phyloP scores from a whole-genome alignment of 2,888 invertebrate species.

The Orchesella flavescens region DNA sequence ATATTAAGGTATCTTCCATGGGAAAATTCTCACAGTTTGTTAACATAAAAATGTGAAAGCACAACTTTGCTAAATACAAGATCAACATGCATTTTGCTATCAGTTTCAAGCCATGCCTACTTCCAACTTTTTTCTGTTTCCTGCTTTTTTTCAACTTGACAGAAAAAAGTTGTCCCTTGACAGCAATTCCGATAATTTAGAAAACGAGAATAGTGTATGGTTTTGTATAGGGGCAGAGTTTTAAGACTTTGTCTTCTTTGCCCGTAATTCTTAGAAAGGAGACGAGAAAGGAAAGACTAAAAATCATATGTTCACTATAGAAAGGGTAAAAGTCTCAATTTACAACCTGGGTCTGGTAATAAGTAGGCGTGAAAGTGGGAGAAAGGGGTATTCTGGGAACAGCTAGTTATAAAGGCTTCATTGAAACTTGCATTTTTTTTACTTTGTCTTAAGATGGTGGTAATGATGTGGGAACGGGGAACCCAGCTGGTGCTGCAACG shows the following conservation, averaged over 20 bases:
- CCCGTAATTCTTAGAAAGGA: not conserved
- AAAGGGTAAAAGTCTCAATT: conserved; percentile 39
- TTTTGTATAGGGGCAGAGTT: not conserved
- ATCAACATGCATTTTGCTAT: too few relatives aligned
- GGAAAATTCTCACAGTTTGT: too few relatives aligned
- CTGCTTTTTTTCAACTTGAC: conserved; percentile 27
- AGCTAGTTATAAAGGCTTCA: conserved; percentile 22
- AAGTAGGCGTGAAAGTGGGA: not conserved
- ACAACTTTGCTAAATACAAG: too few relatives aligned
- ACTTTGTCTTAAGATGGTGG: conserved; percentile 63
- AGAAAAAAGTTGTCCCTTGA: conserved; percentile 54
- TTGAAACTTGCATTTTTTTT: conserved; percentile 26
- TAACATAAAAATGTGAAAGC: too few relatives aligned
- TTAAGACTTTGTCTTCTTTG: not conserved
- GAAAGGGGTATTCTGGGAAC: not conserved
- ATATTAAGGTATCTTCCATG: not conserved
- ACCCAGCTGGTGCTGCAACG: conserved; percentile 46
- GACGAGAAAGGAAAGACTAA: conserved; percentile 23
- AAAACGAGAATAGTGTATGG: conserved; percentile 14
- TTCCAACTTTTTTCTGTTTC: not conserved
- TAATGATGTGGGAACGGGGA: conserved; percentile 62
- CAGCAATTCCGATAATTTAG: conserved; percentile 51
- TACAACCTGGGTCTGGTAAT: conserved; percentile 26
- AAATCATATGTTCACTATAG: conserved; percentile 36
- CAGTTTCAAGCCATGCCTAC: too few relatives aligned